Base-by-base conservation (phyloP, 2,113 vertebrate genomes). In the Gasterosteus aculeatus region DNA sequence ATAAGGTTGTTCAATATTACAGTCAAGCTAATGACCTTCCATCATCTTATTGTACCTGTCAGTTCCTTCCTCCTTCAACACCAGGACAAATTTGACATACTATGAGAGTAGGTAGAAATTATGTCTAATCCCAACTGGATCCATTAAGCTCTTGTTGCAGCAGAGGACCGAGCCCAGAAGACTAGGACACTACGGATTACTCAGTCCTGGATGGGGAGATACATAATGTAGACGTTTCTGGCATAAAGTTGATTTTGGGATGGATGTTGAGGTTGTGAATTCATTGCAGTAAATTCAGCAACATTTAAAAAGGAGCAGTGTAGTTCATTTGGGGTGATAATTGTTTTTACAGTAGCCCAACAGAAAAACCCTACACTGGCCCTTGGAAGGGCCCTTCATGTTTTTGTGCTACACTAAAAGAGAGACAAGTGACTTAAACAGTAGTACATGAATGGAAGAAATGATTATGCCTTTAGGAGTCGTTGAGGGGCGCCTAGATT, bases 21-120 rank as follows among this genome's bases (percentile, higher is more conserved):
- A 63, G 61, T 71, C n/a, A 22, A 53, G 3, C 11, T 49, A 18
- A 6, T 44, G 29, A 54, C 38, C 29, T 64, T 64, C 41, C 49
- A 35, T 63, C 26, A 73, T 38, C 39, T 38, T 14, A 22, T 31
- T 2, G 1, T 51, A 71, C 10, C 19, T 53, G 47, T 51, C 47
- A 70, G 39, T 61, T 56, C 81, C 57, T 26, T 26, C 54, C 54
- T 31, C 29, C 19, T 39, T n/a, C 35, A n/a, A 58, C 9, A 26
- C 33, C 2, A 49, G 41, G 6, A 75, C 12, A 5, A 15, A 42
- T 7, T 26, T 22, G 18, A 33, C 44, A 22, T 0, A 35, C 18
- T 7, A 7, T 61, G 15, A 22, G 1, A 51, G 61, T 51, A 65
- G 35, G 60, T 65, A 29, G 6, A n/a, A 19, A 62, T 26, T 3